Evolutionary conservation across 2,888 invertebrate genomes (phyloP).

Genomic region (Acanthosepion esculentum): DNA sequence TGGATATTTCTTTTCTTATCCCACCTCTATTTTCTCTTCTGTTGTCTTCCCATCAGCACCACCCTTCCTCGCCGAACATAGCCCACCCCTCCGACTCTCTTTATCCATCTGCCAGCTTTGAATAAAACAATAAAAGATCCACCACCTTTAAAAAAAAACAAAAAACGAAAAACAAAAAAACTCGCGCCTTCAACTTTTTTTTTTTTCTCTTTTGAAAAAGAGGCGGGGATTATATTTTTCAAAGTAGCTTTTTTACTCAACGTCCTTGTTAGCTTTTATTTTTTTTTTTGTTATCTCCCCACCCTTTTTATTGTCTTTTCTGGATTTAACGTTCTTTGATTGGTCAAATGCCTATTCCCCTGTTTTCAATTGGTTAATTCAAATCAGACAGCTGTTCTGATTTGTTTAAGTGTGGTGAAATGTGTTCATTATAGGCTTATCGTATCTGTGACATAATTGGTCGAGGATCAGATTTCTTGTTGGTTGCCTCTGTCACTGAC

Average conservation of each 20-base stretch:
- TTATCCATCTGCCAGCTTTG: not conserved
- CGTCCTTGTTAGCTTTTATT: not conserved
- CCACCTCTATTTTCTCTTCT: not conserved
- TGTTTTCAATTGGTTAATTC: not conserved
- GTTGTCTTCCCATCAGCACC: not conserved
- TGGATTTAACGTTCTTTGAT: not conserved
- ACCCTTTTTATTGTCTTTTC: not conserved
- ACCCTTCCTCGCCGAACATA: not conserved
- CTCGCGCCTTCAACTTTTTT: not conserved
- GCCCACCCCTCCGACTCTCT: not conserved
- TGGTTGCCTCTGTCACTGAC: not conserved
- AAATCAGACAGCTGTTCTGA: not conserved
- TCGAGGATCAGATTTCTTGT: not conserved
- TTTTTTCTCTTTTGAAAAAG: too few relatives aligned
- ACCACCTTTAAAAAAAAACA: not conserved
- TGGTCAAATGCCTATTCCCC: not conserved
- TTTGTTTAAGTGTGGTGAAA: not conserved
- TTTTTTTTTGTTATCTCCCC: not conserved
- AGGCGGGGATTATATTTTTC: not conserved
- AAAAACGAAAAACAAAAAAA: not conserved
- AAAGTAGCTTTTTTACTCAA: not conserved
- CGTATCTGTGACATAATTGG: conserved; percentile 11
- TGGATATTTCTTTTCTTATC: not conserved
- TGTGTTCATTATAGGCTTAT: conserved; percentile 7
- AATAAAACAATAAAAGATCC: not conserved